A percentile compares a stretch with the other conserved stretches of the same genome.
Conservation (phyloP, 2,113 vertebrate genomes). For the Hepsetus odoe region DNA sequence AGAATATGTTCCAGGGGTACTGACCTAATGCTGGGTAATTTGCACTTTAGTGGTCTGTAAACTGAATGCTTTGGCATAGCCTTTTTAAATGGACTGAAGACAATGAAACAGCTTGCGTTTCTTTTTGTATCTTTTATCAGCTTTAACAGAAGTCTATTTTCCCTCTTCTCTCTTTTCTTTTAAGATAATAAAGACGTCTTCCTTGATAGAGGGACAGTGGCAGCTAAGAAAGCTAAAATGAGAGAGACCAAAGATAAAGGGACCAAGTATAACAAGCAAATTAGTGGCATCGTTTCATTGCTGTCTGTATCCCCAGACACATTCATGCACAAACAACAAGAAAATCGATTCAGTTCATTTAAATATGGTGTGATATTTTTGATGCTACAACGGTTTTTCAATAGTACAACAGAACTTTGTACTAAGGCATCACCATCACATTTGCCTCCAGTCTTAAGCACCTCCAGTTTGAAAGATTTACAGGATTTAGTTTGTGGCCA, state of each 20-base stretch:
- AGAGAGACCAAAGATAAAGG: neutral
- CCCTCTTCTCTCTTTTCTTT: neutral
- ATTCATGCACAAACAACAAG: constrained; percentile 9
- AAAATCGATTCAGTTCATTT: constrained; percentile 29
- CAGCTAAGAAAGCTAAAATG: constrained; percentile 27
- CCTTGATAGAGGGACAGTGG: neutral
- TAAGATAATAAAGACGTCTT: neutral
- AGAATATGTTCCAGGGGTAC: neutral
- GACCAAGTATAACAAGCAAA: constrained; percentile 10
- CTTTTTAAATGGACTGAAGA: neutral
- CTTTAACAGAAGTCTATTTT: constrained; percentile 11
- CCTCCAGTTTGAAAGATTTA: constrained; percentile 33
- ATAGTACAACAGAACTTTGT: constrained; percentile 43
- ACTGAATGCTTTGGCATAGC: neutral
- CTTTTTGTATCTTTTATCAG: neutral
- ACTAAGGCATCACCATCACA: constrained; percentile 51
- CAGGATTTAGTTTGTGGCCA: constrained; percentile 21
- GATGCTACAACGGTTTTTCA: neutral
- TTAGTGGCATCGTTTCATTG: constrained; percentile 35
- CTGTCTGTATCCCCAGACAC: constrained; percentile 24
- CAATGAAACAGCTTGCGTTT: neutral
- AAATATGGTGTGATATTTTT: constrained; percentile 30
- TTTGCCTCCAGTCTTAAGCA: constrained; percentile 38
- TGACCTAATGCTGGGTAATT: neutral
- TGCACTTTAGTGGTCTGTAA: neutral